Percentiles rank a stretch among this genome's conserved stretches.
phyloP scores from a whole-genome alignment of 2,113 vertebrate genomes.

The Gallinago media region DNA sequence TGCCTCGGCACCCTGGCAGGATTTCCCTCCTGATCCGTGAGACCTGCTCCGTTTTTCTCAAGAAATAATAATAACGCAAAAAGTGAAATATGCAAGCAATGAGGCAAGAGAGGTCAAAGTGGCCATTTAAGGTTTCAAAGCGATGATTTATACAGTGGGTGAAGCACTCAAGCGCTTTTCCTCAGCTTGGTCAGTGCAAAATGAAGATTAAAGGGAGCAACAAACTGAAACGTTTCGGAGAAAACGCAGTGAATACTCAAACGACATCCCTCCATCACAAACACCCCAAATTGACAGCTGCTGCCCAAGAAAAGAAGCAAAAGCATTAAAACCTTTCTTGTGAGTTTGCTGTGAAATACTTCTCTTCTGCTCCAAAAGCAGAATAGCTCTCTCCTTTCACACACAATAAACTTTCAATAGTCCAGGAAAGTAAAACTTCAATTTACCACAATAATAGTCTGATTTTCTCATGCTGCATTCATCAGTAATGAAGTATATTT shows the following conservation, averaged over 20 bases:
- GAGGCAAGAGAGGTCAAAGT: neutral
- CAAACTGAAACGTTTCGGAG: neutral
- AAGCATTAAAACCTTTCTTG: neutral
- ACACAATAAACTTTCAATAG: constrained; percentile 47
- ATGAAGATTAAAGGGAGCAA: constrained; percentile 2
- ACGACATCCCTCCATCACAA: neutral
- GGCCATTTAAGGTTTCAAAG: constrained; percentile 15
- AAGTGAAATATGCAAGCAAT: neutral
- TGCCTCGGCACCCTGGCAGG: too few species aligned
- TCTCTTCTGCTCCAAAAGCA: neutral
- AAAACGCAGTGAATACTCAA: neutral
- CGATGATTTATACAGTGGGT: neutral
- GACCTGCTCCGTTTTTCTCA: neutral
- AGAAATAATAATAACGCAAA: neutral
- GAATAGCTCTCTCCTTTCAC: neutral
- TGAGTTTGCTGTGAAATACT: constrained; percentile 12
- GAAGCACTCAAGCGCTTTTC: neutral
- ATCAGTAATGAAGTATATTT: neutral
- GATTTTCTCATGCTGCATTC: constrained; percentile 14
- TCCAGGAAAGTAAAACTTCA: constrained; percentile 36
- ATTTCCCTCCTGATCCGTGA: neutral
- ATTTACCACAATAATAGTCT: neutral
- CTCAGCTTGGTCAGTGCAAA: neutral
- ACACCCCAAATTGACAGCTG: neutral
- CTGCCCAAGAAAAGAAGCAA: neutral